Evolutionary conservation across 2,888 invertebrate species (phyloP).

Genomic region (Orthosia incerta): DNA sequence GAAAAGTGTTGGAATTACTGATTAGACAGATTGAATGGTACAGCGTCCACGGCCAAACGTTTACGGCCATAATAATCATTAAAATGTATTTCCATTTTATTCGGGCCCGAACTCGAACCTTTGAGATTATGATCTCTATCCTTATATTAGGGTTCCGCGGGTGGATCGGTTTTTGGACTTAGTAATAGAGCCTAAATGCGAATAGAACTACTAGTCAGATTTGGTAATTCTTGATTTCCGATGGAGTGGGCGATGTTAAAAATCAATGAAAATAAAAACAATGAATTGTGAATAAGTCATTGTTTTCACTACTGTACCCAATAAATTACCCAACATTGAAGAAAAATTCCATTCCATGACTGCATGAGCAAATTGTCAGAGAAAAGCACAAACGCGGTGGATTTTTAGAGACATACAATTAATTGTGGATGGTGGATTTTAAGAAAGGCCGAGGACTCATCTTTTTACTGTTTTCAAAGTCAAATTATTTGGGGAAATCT

Average conservation of each 20-base stretch:
- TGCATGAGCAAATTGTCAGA: background rate
- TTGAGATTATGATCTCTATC: slow-evolving; percentile 89
- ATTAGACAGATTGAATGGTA: slow-evolving; percentile 81
- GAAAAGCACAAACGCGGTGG: too few relatives aligned
- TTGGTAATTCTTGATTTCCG: background rate
- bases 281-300: too few relatives aligned
- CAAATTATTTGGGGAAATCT: background rate
- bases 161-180: slow-evolving; percentile 8
- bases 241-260: background rate
- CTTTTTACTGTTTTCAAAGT: background rate
- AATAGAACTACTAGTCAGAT: background rate
- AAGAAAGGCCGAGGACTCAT: too few relatives aligned
- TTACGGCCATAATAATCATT: slow-evolving; percentile 90
- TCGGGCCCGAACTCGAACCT: slow-evolving; percentile 85
- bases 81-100: slow-evolving; percentile 89
- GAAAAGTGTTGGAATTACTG: slow-evolving; percentile 82
- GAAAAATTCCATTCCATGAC: too few relatives aligned
- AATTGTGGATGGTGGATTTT: too few relatives aligned
- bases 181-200: background rate
- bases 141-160: slow-evolving; percentile 82
- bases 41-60: slow-evolving; percentile 83
- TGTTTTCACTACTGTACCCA: background rate
- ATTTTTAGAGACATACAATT: too few relatives aligned
- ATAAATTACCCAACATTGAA: background rate
- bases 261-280: background rate